phyloP scores from a whole-genome alignment of 2,888 invertebrate species.

The Sinohyriopsis cumingii region DNA sequence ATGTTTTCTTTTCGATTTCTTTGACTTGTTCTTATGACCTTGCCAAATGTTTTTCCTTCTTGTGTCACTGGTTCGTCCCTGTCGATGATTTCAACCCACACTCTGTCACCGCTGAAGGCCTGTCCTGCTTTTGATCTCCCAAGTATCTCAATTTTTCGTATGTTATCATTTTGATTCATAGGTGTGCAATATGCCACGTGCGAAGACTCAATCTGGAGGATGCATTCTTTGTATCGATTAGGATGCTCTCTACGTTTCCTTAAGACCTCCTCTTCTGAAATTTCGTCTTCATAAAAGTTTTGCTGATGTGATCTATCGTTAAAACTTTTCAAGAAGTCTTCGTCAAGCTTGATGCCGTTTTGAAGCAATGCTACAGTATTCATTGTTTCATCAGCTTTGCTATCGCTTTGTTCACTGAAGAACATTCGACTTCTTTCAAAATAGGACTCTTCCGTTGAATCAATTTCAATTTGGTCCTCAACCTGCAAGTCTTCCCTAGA shows the following conservation, averaged over 20 bases:
- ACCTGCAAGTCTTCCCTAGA: no score
- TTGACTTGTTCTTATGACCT: constrained; percentile 12
- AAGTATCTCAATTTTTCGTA: constrained; percentile 33
- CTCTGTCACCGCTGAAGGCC: constrained; percentile 42
- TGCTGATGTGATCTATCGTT: no score
- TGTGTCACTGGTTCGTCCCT: constrained; percentile 3
- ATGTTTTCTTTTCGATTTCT: constrained; percentile 24
- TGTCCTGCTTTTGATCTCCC: constrained; percentile 44
- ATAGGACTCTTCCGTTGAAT: no score
- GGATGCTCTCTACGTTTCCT: constrained; percentile 11
- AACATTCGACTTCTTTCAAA: no score
- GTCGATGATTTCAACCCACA: constrained; percentile 39
- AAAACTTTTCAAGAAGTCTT: no score
- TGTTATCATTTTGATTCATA: constrained; percentile 15
- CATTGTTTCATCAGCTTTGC: no score
- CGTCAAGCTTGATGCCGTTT: no score
- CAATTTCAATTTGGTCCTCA: no score
- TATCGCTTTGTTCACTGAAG: no score
- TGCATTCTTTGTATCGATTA: constrained; percentile 30
- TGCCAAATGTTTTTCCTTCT: constrained; percentile 15
- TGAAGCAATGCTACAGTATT: no score
- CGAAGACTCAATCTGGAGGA: constrained; percentile 30
- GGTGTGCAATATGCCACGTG: constrained; percentile 36
- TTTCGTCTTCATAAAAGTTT: background rate
- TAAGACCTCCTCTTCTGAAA: background rate